phyloP scores from a whole-genome alignment of 2,888 invertebrate species.

The Pyrrhia umbra region DNA sequence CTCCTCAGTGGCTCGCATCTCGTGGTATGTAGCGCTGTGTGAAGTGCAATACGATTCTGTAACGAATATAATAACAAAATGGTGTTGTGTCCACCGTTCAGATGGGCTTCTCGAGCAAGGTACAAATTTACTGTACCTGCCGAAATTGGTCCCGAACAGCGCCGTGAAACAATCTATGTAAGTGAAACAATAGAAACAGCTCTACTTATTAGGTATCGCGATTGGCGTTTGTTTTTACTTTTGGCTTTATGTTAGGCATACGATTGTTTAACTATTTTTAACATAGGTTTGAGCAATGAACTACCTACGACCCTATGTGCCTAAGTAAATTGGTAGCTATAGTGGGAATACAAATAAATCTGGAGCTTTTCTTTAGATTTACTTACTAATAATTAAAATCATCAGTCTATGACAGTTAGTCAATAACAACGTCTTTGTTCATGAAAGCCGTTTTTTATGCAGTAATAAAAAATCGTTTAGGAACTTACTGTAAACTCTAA shows the following conservation, averaged over 20 bases:
- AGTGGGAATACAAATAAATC: no score
- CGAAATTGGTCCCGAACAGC: slow-evolving; percentile 56
- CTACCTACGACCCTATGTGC: no score
- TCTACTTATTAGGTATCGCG: background rate
- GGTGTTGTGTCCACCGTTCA: slow-evolving; percentile 87
- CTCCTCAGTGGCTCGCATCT: slow-evolving; percentile 69
- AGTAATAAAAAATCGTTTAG: no score
- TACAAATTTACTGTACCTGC: slow-evolving; percentile 76
- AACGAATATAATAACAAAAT: slow-evolving; percentile 64
- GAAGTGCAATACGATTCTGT: slow-evolving; percentile 32
- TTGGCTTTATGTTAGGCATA: background rate
- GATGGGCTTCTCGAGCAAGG: slow-evolving; percentile 81
- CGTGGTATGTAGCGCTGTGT: slow-evolving; percentile 40
- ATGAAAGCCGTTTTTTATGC: no score
- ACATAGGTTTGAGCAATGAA: no score
- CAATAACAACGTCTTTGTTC: no score
- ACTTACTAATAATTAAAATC: no score
- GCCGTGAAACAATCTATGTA: slow-evolving; percentile 82
- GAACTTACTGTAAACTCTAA: no score
- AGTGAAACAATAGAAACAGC: slow-evolving; percentile 64
- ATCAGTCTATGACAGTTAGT: no score
- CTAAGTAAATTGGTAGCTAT: no score
- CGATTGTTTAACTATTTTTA: background rate
- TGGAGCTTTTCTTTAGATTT: no score
- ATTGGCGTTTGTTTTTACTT: slow-evolving; percentile 10